Conservation (phyloP, 2,797 vertebrate genomes). For the Potorous gilbertii region DNA sequence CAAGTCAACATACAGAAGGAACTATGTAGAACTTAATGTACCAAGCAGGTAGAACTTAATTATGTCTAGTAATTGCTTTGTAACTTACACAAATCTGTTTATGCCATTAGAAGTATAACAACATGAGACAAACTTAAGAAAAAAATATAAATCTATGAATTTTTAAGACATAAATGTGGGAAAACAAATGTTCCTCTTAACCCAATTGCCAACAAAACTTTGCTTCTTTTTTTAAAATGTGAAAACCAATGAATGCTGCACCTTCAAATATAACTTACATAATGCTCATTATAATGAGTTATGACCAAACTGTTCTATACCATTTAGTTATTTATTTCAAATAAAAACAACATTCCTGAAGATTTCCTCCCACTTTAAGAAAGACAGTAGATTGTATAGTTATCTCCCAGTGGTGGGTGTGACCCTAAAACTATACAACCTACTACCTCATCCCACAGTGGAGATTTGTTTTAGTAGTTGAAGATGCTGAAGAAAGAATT, state of each 20-base stretch:
- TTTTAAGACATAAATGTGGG: background rate
- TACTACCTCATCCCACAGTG: constrained; percentile 99
- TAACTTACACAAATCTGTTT: background rate
- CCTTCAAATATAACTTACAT: constrained; percentile 23
- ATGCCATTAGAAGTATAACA: background rate
- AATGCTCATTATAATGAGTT: background rate
- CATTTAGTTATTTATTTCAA: constrained; percentile 32
- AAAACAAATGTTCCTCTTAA: background rate
- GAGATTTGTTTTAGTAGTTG: constrained; percentile 78
- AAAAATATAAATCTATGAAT: background rate
- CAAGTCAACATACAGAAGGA: background rate
- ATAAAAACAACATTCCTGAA: constrained; percentile 20
- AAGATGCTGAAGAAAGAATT: constrained; percentile 15
- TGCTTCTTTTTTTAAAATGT: background rate
- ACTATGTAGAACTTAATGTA: background rate
- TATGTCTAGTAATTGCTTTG: background rate
- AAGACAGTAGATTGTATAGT: constrained; percentile 99
- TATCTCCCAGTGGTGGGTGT: constrained; percentile 99
- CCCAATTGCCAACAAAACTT: background rate
- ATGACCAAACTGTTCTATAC: constrained; percentile 31
- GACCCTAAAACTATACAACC: constrained; percentile 99
- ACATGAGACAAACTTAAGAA: background rate
- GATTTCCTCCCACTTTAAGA: constrained; percentile 91
- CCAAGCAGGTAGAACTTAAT: background rate
- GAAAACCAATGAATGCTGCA: constrained; percentile 10